Evolutionary conservation across 2,797 vertebrate species (phyloP).

Genomic region (Karalla daura): DNA sequence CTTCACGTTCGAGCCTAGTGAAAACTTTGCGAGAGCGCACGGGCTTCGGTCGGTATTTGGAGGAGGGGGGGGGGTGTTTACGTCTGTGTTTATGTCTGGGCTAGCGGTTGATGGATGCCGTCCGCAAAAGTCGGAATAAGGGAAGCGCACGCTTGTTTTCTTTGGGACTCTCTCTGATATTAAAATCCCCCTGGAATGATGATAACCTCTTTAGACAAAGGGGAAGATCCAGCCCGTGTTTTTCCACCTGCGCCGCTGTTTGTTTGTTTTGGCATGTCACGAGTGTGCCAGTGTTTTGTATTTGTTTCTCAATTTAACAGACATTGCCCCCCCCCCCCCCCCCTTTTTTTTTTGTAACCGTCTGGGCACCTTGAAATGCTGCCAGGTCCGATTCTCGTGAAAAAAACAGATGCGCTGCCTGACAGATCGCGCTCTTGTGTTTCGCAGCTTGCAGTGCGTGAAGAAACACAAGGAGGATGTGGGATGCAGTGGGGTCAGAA

Average conservation of each 20-base stretch:
- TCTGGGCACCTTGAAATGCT: neutral
- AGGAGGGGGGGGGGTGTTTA: neutral
- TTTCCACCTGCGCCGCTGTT: slow-evolving; percentile 4
- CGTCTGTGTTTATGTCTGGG: neutral
- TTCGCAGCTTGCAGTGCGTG: slow-evolving; percentile 89
- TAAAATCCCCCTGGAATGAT: slow-evolving; percentile 2
- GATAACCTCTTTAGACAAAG: slow-evolving; percentile 4
- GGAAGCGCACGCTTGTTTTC: neutral
- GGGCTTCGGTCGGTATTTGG: neutral
- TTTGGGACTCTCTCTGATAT: neutral
- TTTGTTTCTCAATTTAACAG: neutral
- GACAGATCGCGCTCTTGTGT: too few relatives aligned
- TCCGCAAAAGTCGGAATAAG: neutral
- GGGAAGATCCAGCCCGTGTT: neutral
- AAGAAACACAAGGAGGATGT: slow-evolving; percentile 90
- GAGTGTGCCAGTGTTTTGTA: neutral
- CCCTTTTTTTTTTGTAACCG: slow-evolving; percentile 6
- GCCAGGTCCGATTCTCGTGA: slow-evolving; percentile 7
- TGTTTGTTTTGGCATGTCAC: neutral
- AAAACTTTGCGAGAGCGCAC: neutral
- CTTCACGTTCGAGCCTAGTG: neutral
- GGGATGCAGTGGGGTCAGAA: slow-evolving; percentile 89
- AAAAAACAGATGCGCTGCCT: too few relatives aligned
- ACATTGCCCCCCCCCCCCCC: neutral
- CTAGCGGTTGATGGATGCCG: neutral